phyloP scores from a whole-genome alignment of 2,113 vertebrate species.

The Archilochus colubris region DNA sequence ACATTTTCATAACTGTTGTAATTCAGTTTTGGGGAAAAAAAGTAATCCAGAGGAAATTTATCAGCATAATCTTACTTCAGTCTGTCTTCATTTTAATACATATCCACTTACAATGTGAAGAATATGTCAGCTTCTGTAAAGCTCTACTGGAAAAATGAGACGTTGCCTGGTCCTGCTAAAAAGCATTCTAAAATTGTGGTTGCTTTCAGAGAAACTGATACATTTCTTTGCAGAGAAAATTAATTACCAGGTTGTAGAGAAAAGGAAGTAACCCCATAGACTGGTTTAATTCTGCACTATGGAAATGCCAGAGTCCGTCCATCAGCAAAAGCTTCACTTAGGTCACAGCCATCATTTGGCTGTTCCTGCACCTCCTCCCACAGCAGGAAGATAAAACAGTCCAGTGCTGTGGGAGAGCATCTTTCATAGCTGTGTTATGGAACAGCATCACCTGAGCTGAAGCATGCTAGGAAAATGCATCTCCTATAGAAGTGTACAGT shows the following conservation, averaged over 20 bases:
- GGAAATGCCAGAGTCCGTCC: neutral
- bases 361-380: neutral
- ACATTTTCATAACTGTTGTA: slow-evolving; percentile 2
- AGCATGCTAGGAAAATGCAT: neutral
- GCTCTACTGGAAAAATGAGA: neutral
- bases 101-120: neutral
- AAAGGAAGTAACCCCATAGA: neutral
- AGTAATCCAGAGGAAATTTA: neutral
- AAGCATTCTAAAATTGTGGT: neutral
- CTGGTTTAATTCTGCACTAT: neutral
- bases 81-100: neutral
- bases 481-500: neutral
- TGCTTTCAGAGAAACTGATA: neutral
- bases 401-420: neutral
- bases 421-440: neutral
- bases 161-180: neutral
- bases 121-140: slow-evolving; percentile 2
- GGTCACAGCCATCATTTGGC: neutral
- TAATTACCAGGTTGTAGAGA: neutral
- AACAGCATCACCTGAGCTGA: neutral
- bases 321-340: neutral
- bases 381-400: neutral
- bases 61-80: neutral
- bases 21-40: neutral
- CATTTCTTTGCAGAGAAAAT: neutral